These are phyloP conservation scores for Andrena camellia DNA, from an alignment of 2,888 invertebrate genomes.

Conservation along the genomic window DNA sequence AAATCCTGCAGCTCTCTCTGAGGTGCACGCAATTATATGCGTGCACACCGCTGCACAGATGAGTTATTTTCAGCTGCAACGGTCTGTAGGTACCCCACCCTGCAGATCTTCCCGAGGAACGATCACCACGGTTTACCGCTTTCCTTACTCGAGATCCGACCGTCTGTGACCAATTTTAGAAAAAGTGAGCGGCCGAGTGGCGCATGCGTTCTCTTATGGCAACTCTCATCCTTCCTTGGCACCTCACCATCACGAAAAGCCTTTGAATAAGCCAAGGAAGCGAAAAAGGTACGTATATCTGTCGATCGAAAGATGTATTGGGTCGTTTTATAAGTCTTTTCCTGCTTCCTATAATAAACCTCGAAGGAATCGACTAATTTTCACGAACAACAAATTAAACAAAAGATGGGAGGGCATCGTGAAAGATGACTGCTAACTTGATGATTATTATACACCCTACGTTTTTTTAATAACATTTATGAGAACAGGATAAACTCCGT, in stretches of 20 bases:
- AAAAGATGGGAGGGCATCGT: background rate
- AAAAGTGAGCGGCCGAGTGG: conserved; percentile 54
- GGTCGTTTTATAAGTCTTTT: background rate
- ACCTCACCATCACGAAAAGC: conserved; percentile 5
- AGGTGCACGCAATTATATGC: conserved; percentile 7
- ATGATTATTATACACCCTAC: background rate
- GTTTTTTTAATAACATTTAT: too few species aligned
- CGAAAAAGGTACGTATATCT: background rate
- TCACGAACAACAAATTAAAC: background rate
- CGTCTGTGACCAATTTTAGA: conserved; percentile 63
- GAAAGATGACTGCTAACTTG: background rate
- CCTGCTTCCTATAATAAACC: background rate
- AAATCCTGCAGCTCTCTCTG: background rate
- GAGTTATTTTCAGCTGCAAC: conserved; percentile 29
- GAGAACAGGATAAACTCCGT: too few species aligned
- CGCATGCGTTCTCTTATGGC: conserved; percentile 34
- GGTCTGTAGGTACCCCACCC: conserved; percentile 25
- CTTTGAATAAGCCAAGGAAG: background rate
- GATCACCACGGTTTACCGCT: conserved; percentile 45
- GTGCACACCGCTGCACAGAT: conserved; percentile 4
- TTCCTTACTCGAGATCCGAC: conserved; percentile 44
- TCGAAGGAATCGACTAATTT: background rate
- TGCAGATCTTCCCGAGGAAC: conserved; percentile 11
- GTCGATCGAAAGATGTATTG: background rate
- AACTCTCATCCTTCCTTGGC: conserved; percentile 42